Evolutionary conservation across 1,140 invertebrate species (phyloP).

Genomic region (Aleiodes sp.): DNA sequence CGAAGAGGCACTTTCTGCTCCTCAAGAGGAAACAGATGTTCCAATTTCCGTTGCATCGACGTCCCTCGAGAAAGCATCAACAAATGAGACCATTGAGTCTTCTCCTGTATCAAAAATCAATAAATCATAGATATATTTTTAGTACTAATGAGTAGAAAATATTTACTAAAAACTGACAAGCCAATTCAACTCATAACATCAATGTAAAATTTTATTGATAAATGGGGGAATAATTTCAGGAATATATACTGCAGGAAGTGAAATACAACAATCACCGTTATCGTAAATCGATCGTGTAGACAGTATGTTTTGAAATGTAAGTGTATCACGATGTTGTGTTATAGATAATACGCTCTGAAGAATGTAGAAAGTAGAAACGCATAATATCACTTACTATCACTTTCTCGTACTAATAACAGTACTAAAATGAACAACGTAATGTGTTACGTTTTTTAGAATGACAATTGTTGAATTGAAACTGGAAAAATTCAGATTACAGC

Average conservation of each 20-base stretch:
- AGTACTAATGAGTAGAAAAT: no score
- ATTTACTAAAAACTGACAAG: no score
- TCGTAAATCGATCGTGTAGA: background rate
- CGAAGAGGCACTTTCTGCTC: background rate
- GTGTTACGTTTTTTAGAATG: background rate
- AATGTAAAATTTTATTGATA: no score
- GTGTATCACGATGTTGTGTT: background rate
- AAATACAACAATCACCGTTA: background rate
- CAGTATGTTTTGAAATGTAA: background rate
- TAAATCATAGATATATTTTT: no score
- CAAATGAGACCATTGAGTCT: background rate
- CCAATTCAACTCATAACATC: no score
- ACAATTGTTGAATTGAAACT: background rate
- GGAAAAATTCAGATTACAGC: background rate
- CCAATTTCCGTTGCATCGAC: no score
- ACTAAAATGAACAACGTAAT: background rate
- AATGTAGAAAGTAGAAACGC: background rate
- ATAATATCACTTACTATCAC: slow-evolving; percentile 3
- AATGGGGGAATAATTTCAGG: no score
- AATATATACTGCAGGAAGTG: background rate
- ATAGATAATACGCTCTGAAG: background rate
- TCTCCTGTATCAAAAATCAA: no score
- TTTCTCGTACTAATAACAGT: background rate
- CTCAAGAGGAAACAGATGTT: no score
- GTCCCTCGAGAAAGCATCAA: background rate